A percentile compares a stretch with the other conserved stretches of the same genome.
phyloP scores from a whole-genome alignment of 1,140 invertebrate species.

The Agrilus planipennis region DNA sequence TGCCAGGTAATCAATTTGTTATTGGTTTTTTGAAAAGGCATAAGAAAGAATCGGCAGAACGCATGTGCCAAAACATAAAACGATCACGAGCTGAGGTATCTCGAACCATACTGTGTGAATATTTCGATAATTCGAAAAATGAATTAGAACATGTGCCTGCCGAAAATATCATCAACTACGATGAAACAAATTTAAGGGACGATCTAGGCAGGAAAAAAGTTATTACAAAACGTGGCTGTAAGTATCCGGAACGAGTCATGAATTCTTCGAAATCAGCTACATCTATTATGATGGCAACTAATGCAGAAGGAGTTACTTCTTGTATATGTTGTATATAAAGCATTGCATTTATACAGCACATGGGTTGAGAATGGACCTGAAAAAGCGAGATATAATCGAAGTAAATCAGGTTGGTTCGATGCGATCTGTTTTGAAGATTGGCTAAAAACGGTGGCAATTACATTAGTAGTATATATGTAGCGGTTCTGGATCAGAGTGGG shows the following conservation, averaged over 20 bases:
- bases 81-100: conserved; percentile 19
- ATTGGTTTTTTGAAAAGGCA: conserved; percentile 23
- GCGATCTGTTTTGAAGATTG: no score
- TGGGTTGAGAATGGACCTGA: no score
- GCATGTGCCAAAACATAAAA: conserved; percentile 29
- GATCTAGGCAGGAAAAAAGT: conserved; percentile 26
- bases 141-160: conserved; percentile 15
- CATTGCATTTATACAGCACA: no score
- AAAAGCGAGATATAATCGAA: no score
- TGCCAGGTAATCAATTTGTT: conserved; percentile 21
- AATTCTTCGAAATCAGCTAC: neutral
- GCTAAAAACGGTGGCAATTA: no score
- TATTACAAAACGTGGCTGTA: neutral
- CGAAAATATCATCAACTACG: conserved; percentile 5
- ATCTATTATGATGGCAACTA: neutral
- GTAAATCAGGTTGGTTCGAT: no score
- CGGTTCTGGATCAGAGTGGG: no score
- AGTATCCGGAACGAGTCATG: neutral
- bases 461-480: no score
- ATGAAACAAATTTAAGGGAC: conserved; percentile 33
- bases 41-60: conserved; percentile 17
- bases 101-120: conserved; percentile 12
- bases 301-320: neutral
- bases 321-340: no score
- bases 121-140: conserved; percentile 19